phyloP scores from a whole-genome alignment of 37 sponge, comb jelly and placozoan genomes.

The Oscarella lobularis region DNA sequence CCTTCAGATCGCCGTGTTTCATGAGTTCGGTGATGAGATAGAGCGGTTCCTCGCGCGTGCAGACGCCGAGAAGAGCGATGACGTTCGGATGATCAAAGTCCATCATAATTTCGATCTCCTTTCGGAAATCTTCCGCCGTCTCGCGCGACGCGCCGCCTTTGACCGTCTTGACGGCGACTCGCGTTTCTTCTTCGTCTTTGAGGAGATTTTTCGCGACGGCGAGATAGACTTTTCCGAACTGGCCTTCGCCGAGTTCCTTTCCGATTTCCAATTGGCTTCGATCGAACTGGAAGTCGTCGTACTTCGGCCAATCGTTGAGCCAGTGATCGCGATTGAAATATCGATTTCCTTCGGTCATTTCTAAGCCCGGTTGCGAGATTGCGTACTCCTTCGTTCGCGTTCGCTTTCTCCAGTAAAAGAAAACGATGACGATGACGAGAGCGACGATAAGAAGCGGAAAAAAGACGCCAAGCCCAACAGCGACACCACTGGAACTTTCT shows the following conservation, averaged over 20 bases:
- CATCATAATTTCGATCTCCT: neutral
- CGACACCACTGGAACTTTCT: neutral
- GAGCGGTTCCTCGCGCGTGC: neutral
- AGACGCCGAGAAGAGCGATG: neutral
- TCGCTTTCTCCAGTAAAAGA: neutral
- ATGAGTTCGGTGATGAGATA: neutral
- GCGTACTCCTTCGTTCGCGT: neutral
- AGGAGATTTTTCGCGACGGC: neutral
- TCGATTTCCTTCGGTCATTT: neutral
- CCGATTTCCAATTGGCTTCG: neutral
- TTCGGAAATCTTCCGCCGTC: neutral
- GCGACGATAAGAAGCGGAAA: neutral
- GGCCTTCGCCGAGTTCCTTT: neutral
- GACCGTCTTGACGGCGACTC: neutral
- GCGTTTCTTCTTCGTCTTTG: neutral
- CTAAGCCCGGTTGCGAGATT: neutral
- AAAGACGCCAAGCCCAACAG: neutral
- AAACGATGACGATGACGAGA: neutral
- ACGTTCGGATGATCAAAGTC: neutral
- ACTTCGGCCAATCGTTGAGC: neutral
- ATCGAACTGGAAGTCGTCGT: neutral
- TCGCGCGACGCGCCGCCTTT: neutral
- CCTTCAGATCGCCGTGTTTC: neutral
- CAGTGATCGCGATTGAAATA: neutral
- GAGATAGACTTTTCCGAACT: neutral